These are phyloP conservation scores for Hoplostethus atlanticus DNA, from an alignment of 2,797 vertebrate species.

Conservation along the genomic window DNA sequence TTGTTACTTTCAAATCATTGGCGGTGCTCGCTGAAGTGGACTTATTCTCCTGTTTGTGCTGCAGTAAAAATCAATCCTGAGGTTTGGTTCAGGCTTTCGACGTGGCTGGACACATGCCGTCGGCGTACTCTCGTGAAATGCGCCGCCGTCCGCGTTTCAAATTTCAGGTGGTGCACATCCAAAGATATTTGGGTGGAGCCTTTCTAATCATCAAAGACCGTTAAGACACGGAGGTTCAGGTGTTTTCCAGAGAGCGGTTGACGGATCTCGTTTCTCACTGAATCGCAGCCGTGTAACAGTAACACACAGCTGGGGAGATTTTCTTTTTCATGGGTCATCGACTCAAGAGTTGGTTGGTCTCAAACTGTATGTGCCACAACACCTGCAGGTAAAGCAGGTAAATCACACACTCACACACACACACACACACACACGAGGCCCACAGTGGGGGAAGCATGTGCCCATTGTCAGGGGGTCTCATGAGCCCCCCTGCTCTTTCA, in stretches of 20 bases:
- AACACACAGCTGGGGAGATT: constrained; percentile 52
- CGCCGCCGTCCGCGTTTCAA: no score
- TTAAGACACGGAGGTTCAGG: constrained; percentile 45
- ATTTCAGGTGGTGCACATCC: neutral
- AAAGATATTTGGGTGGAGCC: neutral
- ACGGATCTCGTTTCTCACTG: constrained; percentile 6
- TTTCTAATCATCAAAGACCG: neutral
- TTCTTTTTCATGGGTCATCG: neutral
- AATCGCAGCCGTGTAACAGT: constrained; percentile 32
- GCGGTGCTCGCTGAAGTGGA: no score
- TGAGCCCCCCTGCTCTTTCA: constrained; percentile 69
- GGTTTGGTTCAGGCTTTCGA: no score
- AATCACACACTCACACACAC: constrained; percentile 15
- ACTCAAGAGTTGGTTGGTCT: constrained; percentile 26
- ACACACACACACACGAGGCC: constrained; percentile 40
- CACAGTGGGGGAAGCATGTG: constrained; percentile 67
- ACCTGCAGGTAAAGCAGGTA: constrained; percentile 69
- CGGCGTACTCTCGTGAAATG: no score
- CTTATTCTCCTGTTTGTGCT: no score
- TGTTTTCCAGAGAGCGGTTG: constrained; percentile 63
- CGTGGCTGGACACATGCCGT: no score
- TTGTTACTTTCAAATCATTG: no score
- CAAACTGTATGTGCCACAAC: constrained; percentile 34
- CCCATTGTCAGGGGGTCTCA: constrained; percentile 72
- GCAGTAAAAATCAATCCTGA: no score